Evolutionary conservation across 2,113 vertebrate species (phyloP).

Genomic region (Leptodactylus fuscus): DNA sequence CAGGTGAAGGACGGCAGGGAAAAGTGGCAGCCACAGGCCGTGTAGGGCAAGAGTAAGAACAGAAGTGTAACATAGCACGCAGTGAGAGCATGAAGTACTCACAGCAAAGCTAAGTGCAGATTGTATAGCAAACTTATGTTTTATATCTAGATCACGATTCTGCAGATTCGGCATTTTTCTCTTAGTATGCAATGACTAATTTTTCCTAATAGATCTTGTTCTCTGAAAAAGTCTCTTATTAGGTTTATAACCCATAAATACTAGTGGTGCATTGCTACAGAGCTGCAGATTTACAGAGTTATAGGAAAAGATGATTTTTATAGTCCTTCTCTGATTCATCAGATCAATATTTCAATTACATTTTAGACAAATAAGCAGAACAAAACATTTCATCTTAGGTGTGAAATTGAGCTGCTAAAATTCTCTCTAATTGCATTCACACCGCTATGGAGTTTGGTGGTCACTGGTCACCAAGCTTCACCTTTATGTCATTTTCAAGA

Average conservation of each 20-base stretch:
- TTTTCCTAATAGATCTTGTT: conserved; percentile 15
- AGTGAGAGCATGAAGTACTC: too few species aligned
- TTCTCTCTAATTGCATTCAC: not conserved
- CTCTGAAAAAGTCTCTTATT: conserved; percentile 14
- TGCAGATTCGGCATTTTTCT: not conserved
- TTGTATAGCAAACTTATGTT: not conserved
- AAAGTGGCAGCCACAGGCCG: too few species aligned
- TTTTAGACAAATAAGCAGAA: conserved; percentile 47
- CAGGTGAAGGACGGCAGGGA: too few species aligned
- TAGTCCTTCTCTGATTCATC: conserved; percentile 18
- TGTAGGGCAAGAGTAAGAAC: too few species aligned
- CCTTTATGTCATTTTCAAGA: not conserved
- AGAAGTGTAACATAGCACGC: too few species aligned
- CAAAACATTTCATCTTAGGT: not conserved
- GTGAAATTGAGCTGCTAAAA: not conserved
- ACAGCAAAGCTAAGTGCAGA: too few species aligned
- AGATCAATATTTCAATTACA: conserved; percentile 45
- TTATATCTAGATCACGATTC: not conserved
- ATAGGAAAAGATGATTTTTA: not conserved
- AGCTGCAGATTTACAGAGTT: conserved; percentile 16
- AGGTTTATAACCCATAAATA: conserved; percentile 36
- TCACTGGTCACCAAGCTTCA: not conserved
- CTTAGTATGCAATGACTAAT: not conserved
- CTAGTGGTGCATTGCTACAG: not conserved
- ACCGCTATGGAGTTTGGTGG: not conserved